phyloP scores from a whole-genome alignment of 2,797 vertebrate species.

The Coranthus polyacanthus region DNA sequence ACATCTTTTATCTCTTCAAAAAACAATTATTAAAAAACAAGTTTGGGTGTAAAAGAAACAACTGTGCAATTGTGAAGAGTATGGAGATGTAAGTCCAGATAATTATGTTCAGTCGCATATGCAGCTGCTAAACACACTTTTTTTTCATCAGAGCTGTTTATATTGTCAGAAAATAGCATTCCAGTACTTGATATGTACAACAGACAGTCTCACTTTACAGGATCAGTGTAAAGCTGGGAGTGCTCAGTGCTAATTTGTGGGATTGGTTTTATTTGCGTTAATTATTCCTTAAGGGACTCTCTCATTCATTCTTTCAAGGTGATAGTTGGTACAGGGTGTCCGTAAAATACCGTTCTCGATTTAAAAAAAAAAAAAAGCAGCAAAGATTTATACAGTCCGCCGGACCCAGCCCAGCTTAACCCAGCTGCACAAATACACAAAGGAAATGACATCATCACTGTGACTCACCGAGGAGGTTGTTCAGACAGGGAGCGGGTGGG shows the following conservation, averaged over 20 bases:
- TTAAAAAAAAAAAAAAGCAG: not conserved
- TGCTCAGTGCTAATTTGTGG: constrained; percentile 1
- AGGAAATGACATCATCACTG: constrained; percentile 72
- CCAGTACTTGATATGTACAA: not conserved
- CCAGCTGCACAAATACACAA: constrained; percentile 77
- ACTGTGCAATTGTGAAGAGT: no score
- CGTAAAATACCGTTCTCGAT: constrained; percentile 33
- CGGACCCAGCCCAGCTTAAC: constrained; percentile 24
- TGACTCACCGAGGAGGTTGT: constrained; percentile 52
- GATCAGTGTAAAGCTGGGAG: not conserved
- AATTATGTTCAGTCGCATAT: no score
- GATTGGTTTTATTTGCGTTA: not conserved
- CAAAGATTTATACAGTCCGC: constrained; percentile 34
- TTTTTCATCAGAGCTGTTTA: no score
- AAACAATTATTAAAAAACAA: no score
- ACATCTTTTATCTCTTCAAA: no score
- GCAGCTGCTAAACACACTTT: no score
- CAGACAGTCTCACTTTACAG: not conserved
- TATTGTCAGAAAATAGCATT: no score
- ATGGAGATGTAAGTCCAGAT: no score
- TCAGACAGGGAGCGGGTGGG: constrained; percentile 23
- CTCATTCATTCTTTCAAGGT: constrained; percentile 22
- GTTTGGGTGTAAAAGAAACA: no score
- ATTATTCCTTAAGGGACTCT: constrained; percentile 17
- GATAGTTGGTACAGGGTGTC: constrained; percentile 38